phyloP scores from a whole-genome alignment of 2,797 vertebrate genomes.

The Galagoides demidoff region DNA sequence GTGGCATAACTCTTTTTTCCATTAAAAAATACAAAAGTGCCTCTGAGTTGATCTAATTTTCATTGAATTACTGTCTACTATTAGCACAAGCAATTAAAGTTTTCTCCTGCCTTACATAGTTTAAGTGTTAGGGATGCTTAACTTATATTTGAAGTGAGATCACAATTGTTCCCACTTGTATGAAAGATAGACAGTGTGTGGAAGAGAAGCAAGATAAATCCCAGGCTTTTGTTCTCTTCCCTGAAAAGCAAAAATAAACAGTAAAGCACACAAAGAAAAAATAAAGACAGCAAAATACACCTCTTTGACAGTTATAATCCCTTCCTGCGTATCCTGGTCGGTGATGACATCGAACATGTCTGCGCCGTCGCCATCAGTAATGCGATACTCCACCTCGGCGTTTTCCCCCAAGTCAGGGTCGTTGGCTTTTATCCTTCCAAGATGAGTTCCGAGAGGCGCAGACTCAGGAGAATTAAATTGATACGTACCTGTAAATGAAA shows the following conservation, averaged over 20 bases:
- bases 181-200: conserved; percentile 65
- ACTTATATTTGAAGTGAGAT: conserved; percentile 77
- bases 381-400: conserved; percentile 94
- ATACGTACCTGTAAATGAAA: conserved; percentile 92
- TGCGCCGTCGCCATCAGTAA: conserved; percentile 92
- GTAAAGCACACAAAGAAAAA: conserved; percentile 75
- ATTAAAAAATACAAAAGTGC: neutral
- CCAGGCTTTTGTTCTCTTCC: conserved; percentile 56
- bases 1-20: neutral
- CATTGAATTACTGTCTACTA: neutral
- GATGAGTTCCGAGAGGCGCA: conserved; percentile 90
- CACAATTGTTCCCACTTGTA: conserved; percentile 63
- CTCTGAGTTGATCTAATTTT: neutral
- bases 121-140: neutral
- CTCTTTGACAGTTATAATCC: conserved; percentile 96
- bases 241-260: conserved; percentile 68
- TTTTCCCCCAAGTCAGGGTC: conserved; percentile 95
- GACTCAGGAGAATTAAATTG: conserved; percentile 94
- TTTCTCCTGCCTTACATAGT: neutral
- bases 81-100: neutral
- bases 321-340: conserved; percentile 96
- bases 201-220: conserved; percentile 70
- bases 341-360: conserved; percentile 94
- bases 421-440: conserved; percentile 96
- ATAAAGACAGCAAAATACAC: conserved; percentile 86